Conservation (phyloP, 2,113 vertebrate species). For the Alexandromys fortis region DNA sequence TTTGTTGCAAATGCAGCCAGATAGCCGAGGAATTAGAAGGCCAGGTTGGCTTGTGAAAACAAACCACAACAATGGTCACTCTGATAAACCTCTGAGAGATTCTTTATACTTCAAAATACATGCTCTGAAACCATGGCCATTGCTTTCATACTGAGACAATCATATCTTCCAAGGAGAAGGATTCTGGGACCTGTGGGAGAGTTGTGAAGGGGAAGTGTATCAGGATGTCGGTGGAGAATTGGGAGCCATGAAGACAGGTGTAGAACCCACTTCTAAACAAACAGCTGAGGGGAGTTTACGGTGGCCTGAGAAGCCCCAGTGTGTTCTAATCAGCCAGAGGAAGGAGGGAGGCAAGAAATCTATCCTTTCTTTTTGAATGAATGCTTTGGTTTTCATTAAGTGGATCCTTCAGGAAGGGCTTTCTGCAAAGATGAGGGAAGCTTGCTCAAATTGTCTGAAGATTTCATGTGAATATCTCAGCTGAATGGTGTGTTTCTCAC, state of each 20-base stretch:
- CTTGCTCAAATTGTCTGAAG: background rate
- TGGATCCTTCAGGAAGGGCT: background rate
- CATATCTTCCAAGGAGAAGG: conserved; percentile 60
- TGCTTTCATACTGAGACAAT: conserved; percentile 61
- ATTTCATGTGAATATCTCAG: background rate
- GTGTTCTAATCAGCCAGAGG: conserved; percentile 61
- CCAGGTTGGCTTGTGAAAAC: conserved; percentile 33
- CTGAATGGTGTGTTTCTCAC: background rate
- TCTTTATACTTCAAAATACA: conserved; percentile 58
- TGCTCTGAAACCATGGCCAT: background rate
- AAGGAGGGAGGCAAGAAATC: background rate
- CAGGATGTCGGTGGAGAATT: background rate
- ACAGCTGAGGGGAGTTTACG: conserved; percentile 69
- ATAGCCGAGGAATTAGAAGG: conserved; percentile 81
- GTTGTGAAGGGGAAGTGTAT: conserved; percentile 34
- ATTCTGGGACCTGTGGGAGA: conserved; percentile 68
- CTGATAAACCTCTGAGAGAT: conserved; percentile 73
- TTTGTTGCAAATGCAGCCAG: conserved; percentile 76
- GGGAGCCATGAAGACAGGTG: conserved; percentile 52
- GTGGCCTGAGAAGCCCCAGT: conserved; percentile 24
- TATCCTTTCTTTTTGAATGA: background rate
- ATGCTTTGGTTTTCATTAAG: conserved; percentile 4
- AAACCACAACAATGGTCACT: conserved; percentile 75
- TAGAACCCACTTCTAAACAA: background rate
- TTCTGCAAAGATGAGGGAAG: background rate